Evolutionary conservation across 2,113 vertebrate genomes (phyloP), one percentile per base, ranked within the genome.

Genomic region (Bagarius yarrelli): DNA sequence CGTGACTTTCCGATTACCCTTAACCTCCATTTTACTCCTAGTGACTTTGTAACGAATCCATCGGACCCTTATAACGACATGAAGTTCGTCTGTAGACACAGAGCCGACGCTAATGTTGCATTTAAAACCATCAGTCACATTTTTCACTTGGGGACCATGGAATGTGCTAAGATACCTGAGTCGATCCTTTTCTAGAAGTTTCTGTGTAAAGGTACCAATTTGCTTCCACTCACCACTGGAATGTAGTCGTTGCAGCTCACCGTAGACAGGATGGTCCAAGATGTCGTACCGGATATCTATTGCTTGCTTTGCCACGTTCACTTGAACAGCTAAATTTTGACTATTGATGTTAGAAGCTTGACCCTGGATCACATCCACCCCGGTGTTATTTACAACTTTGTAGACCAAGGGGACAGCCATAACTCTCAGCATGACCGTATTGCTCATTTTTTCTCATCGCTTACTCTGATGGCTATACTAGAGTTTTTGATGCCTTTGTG

Each of bases 361-460:
- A n/a, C 95, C 94, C 81, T 96, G 95, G 34, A 88, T 87, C 0
- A 95, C 87, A 30, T 91, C 88, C 83, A 96, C 83, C 11, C 92
- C 93, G 0, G 92, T 95, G 75, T 93, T 94, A 59, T 89, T 94
- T 52, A 88, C 90, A 83, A 98, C 77, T 87, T 88, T 91, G 87
- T 93, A 93, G 77, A 95, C 89, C 53, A 95, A 90, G 6, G 92
- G 85, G 82, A 95, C 79, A 0, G 94, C 93, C 86, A 93, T 90
- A 59, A 97, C 87, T 60, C 92, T 90, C 55, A 98, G 87, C 63
- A 98, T 92, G 4, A 92, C 92, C 0, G 94, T 94, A 83, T 95
- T 97, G 89, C 95, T 96, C 80, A 93, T 91, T 82, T 93, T 95
- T 70, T 94, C 91, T 34, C 94, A 34, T 98, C 96, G 1, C 89